Evolutionary conservation across 2,888 invertebrate species (phyloP), one percentile per base, ranked within the genome.

Genomic region (Orthosia gothica): DNA sequence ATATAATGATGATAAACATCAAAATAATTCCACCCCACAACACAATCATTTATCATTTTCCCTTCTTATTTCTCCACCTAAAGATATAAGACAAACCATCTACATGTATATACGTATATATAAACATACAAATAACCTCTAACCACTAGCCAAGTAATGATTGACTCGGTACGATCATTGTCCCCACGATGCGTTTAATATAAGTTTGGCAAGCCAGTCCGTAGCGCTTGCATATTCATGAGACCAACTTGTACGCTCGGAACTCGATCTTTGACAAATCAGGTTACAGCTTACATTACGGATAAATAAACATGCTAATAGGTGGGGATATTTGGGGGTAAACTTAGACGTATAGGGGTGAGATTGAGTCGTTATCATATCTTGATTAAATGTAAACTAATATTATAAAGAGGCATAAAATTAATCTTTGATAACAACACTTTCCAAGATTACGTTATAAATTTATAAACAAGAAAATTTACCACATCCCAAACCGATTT

Each of bases 151-250:
- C 63, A 70, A 76, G 78, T 73, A 84, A 87, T 83, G 66, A 79
- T 77, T 79, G 72, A 57, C 9, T 40, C 45, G 75, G 61, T 76
- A 76, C 76, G 79, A 81, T 84, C 84, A 76, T 80, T 80, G 83
- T 81, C 82, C 79, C 75, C 70, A 61, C 86, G 84, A 84, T 84
- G 83, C 86, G 85, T 91, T 89, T 86, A 91, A 91, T 91, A 90
- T 91, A 90, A 90, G 91, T 92, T 92, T 83, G 89, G 76, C 85
- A 85, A 85, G 86, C 87, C 76, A 70, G 87, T 86, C 84, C 84
- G 67, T 72, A 75, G 79, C 32, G 70, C 71, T 68, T 88, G 89
- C 87, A 92, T 92, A 92, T 92, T 91, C 90, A 92, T 92, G 91
- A 92, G 83, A 20, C 32, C 83, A 86, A 82, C 89, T 87, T 81